Conservation (phyloP, 2,888 invertebrate species). For the Tipula unca region DNA sequence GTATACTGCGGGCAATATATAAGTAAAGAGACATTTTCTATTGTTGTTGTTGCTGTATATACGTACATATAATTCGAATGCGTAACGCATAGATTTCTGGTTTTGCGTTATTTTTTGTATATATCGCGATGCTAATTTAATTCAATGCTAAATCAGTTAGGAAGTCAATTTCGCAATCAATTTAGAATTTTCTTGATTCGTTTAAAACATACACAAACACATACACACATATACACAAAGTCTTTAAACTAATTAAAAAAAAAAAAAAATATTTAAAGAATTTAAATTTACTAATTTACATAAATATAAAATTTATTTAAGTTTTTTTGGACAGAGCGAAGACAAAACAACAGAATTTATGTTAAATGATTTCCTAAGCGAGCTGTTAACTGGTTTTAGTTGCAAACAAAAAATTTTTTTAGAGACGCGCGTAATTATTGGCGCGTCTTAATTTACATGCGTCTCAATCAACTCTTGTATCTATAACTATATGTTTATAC, state of each 20-base stretch:
- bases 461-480: neutral
- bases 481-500: no score
- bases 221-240: neutral
- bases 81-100: neutral
- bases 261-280: neutral
- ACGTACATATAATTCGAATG: neutral
- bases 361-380: neutral
- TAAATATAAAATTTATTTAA: neutral
- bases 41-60: conserved; percentile 9
- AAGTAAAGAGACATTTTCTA: neutral
- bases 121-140: neutral
- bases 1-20: neutral
- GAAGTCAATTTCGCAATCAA: neutral
- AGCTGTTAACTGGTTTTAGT: neutral
- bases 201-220: neutral
- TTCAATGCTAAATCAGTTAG: neutral
- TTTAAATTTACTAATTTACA: neutral
- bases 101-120: neutral
- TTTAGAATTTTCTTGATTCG: neutral
- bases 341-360: neutral
- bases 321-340: neutral
- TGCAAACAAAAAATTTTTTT: neutral
- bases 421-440: neutral
- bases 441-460: neutral
- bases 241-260: neutral